Evolutionary conservation across 2,888 invertebrate species (phyloP).

Genomic region (Cephus sareptanus): DNA sequence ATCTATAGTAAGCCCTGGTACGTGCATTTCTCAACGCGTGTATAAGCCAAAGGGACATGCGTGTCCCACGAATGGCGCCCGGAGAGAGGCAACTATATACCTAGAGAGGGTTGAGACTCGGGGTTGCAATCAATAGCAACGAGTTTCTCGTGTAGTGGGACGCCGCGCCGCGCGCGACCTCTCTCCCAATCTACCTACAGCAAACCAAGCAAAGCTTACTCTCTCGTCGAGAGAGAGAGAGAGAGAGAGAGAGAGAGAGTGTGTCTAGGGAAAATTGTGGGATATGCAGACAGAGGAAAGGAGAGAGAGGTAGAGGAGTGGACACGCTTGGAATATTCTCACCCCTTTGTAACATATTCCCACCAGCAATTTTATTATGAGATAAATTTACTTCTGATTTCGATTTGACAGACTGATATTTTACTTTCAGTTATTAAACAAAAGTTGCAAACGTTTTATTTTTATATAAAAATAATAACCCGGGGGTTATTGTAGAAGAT

Average conservation of each 20-base stretch:
- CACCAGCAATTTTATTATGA: background rate
- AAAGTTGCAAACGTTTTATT: background rate
- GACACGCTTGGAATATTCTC: background rate
- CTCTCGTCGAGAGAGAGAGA: background rate
- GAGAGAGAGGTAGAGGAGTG: background rate
- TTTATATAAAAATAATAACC: background rate
- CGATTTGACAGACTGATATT: background rate
- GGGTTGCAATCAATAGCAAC: conserved; percentile 50
- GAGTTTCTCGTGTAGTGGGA: conserved; percentile 31
- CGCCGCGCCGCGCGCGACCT: background rate
- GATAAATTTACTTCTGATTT: background rate
- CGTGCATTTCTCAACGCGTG: background rate
- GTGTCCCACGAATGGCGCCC: background rate
- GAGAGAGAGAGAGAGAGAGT: background rate
- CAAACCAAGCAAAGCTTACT: background rate
- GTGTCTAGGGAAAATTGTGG: background rate
- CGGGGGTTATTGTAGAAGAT: background rate
- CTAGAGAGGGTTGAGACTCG: conserved; percentile 21
- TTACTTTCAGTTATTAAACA: background rate
- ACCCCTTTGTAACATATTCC: background rate
- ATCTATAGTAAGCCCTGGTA: background rate
- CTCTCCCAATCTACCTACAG: conserved; percentile 1
- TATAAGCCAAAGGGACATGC: background rate
- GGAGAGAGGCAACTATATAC: conserved; percentile 19
- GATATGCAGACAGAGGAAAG: background rate